These are phyloP conservation scores for Drosophila heteroneura DNA, from an alignment of 2,888 invertebrate genomes.

Conservation along the genomic window DNA sequence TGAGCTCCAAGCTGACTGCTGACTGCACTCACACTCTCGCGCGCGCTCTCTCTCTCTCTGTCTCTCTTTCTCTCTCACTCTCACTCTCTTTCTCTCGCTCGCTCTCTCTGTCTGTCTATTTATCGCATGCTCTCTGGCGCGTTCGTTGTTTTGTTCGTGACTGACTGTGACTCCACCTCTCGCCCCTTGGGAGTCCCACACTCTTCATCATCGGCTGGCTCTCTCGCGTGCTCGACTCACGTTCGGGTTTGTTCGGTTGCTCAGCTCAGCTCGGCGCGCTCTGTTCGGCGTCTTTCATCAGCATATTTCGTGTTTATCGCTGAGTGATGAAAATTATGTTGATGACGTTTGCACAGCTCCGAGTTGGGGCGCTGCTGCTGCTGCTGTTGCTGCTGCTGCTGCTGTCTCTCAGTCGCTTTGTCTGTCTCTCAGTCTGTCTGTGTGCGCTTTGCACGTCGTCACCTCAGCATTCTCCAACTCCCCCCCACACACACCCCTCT, in stretches of 20 bases:
- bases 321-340: slow-evolving; percentile 80
- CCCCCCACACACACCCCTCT: slow-evolving; percentile 6
- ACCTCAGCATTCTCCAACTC: slow-evolving; percentile 30
- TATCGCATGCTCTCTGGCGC: slow-evolving; percentile 7
- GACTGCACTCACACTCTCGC: slow-evolving; percentile 22
- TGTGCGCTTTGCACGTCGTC: slow-evolving; percentile 58
- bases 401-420: slow-evolving; percentile 37
- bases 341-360: slow-evolving; percentile 72
- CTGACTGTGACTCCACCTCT: slow-evolving; percentile 54
- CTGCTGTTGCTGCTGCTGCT: slow-evolving; percentile 6
- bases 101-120: slow-evolving; percentile 23
- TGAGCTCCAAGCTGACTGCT: slow-evolving; percentile 17
- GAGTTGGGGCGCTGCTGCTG: slow-evolving; percentile 20
- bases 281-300: slow-evolving; percentile 78
- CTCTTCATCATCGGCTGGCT: slow-evolving; percentile 20
- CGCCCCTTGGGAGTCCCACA: slow-evolving; percentile 56
- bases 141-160: slow-evolving; percentile 16
- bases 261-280: slow-evolving; percentile 23
- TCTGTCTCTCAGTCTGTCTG: slow-evolving; percentile 15
- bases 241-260: slow-evolving; percentile 22
- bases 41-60: slow-evolving; percentile 24
- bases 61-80: slow-evolving; percentile 25
- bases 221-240: slow-evolving; percentile 21
- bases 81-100: slow-evolving; percentile 1
- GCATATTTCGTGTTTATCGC: slow-evolving; percentile 74